These are phyloP conservation scores for Eulacestoma nigropectus DNA, from an alignment of 2,113 vertebrate genomes.

Conservation along the genomic window DNA sequence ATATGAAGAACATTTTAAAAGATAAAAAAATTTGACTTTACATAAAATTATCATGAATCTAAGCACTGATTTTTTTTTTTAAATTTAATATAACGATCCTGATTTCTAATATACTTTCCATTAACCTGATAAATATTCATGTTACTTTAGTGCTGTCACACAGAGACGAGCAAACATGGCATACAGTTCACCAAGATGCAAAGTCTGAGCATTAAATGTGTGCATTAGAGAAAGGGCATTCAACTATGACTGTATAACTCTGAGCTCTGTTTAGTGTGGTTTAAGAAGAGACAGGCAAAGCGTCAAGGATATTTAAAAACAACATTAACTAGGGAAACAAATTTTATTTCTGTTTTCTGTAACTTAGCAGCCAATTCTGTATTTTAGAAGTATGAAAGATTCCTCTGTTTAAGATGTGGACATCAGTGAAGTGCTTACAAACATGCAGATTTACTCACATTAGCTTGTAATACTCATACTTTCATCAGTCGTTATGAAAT, in stretches of 20 bases:
- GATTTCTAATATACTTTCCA: background rate
- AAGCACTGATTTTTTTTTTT: background rate
- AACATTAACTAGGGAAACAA: background rate
- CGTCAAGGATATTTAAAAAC: conserved; percentile 47
- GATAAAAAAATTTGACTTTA: background rate
- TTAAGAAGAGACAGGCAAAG: conserved; percentile 36
- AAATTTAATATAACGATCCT: background rate
- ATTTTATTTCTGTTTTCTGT: conserved; percentile 34
- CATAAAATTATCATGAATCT: background rate
- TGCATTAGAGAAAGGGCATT: conserved; percentile 8
- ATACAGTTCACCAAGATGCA: background rate
- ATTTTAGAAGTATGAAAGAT: background rate
- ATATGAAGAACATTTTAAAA: background rate
- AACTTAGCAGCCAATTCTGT: background rate
- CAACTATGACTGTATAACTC: background rate
- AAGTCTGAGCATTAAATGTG: background rate
- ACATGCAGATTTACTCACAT: conserved; percentile 46
- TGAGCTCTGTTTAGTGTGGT: background rate
- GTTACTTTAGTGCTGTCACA: background rate
- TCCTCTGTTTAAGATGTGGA: background rate
- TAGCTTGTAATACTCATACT: conserved; percentile 12
- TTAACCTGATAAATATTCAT: conserved; percentile 24
- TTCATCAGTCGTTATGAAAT: conserved; percentile 44
- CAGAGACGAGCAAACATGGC: background rate
- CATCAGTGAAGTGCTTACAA: conserved; percentile 28